phyloP scores from a whole-genome alignment of 53 echinoderm and acorn worm species.

The Glandiceps talaboti region DNA sequence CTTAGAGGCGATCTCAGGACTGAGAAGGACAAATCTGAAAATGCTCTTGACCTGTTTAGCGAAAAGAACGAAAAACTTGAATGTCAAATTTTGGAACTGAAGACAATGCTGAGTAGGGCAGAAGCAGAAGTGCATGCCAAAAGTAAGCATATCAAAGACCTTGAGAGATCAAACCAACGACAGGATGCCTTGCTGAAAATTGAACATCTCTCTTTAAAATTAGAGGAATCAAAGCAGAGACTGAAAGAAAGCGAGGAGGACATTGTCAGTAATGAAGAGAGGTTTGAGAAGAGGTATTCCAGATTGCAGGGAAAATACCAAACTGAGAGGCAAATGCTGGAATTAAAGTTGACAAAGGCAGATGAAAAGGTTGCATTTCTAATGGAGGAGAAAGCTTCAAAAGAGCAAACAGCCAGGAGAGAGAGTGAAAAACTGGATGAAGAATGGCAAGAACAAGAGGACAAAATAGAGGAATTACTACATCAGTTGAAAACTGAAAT shows the following conservation, averaged over 20 bases:
- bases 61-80: slow-evolving; percentile 16
- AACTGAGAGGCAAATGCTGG: neutral
- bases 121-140: slow-evolving; percentile 18
- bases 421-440: neutral
- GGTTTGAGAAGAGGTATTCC: slow-evolving; percentile 23
- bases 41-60: slow-evolving; percentile 30
- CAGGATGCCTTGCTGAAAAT: slow-evolving; percentile 15
- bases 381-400: neutral
- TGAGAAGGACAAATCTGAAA: slow-evolving; percentile 39
- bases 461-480: slow-evolving; percentile 3
- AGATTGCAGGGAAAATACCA: slow-evolving; percentile 19
- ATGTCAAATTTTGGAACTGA: slow-evolving; percentile 6
- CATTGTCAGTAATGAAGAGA: slow-evolving; percentile 23
- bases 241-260: slow-evolving; percentile 31
- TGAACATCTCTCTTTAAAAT: slow-evolving; percentile 12
- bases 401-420: neutral
- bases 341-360: neutral
- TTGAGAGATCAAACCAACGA: slow-evolving; percentile 20
- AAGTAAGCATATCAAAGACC: slow-evolving; percentile 8
- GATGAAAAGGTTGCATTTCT: neutral
- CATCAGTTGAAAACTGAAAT: slow-evolving; percentile 46
- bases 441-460: slow-evolving; percentile 18
- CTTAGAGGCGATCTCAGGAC: slow-evolving; percentile 35
- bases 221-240: slow-evolving; percentile 26
- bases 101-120: neutral